A percentile compares a stretch with the other conserved stretches of the same genome.
Conservation (phyloP, 2,113 vertebrate genomes). For the Mesitornis unicolor region DNA sequence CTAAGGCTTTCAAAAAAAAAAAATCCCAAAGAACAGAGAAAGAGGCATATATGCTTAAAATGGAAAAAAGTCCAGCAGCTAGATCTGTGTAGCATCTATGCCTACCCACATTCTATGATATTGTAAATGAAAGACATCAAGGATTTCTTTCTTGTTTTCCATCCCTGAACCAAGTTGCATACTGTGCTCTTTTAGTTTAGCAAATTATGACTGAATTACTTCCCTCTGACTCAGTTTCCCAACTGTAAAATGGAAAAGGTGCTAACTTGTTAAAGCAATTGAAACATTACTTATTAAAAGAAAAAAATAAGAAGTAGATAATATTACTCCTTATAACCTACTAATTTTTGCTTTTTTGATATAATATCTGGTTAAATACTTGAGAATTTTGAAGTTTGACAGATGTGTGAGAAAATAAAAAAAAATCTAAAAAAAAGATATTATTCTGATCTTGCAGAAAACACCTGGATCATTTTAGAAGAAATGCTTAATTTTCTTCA, state of each 20-base stretch:
- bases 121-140: not conserved
- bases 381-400: not conserved
- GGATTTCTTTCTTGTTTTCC: not conserved
- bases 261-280: not conserved
- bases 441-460: not conserved
- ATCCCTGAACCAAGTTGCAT: not conserved
- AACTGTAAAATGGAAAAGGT: not conserved
- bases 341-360: not conserved
- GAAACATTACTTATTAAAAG: not conserved
- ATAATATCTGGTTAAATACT: not conserved
- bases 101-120: not conserved
- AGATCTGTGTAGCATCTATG: not conserved
- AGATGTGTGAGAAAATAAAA: not conserved
- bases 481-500: not conserved
- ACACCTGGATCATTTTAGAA: not conserved
- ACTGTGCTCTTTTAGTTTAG: not conserved
- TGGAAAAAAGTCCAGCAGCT: not conserved
- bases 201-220: not conserved
- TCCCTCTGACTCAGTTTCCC: not conserved
- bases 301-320: not conserved
- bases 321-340: not conserved
- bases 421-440: fast-evolving
- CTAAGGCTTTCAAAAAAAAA: not conserved
- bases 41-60: not conserved
- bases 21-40: not conserved